Percentiles rank a stretch among this genome's conserved stretches.
Conservation (phyloP, 2,113 vertebrate genomes). For the Thalassarche chlororhynchos region DNA sequence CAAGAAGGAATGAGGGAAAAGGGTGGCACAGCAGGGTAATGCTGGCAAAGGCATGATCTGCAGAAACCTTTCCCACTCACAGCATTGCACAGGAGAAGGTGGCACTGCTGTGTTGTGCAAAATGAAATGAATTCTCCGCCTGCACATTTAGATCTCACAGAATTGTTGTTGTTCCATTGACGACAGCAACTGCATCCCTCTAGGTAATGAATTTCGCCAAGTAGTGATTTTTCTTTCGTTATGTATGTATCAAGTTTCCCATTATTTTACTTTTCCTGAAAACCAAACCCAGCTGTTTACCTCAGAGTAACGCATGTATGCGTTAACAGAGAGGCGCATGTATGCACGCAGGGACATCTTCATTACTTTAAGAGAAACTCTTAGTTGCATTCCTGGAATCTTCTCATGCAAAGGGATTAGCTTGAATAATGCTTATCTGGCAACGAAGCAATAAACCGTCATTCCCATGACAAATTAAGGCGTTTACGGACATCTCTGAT, state of each 20-base stretch:
- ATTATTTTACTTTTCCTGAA: not conserved
- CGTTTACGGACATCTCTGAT: not conserved
- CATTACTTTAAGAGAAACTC: not conserved
- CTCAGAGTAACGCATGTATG: no score
- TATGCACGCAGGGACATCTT: fast-evolving
- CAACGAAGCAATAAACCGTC: not conserved
- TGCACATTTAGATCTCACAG: not conserved
- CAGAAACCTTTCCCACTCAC: not conserved
- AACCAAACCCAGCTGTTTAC: not conserved
- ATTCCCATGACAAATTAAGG: no score
- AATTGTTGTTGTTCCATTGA: not conserved
- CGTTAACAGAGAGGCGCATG: fast-evolving
- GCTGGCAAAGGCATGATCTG: not conserved
- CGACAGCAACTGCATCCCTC: not conserved
- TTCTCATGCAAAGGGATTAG: not conserved
- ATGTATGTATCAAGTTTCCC: not conserved
- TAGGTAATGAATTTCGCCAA: not conserved
- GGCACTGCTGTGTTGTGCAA: not conserved
- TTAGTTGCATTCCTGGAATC: fast-evolving
- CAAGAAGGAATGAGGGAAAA: not conserved
- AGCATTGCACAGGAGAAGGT: not conserved
- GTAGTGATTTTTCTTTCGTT: not conserved
- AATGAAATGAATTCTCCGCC: fast-evolving
- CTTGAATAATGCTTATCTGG: no score
- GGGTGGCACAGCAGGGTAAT: not conserved